Base-by-base conservation (phyloP, 2,797 vertebrate genomes). In the Lophotriccus pileatus region DNA sequence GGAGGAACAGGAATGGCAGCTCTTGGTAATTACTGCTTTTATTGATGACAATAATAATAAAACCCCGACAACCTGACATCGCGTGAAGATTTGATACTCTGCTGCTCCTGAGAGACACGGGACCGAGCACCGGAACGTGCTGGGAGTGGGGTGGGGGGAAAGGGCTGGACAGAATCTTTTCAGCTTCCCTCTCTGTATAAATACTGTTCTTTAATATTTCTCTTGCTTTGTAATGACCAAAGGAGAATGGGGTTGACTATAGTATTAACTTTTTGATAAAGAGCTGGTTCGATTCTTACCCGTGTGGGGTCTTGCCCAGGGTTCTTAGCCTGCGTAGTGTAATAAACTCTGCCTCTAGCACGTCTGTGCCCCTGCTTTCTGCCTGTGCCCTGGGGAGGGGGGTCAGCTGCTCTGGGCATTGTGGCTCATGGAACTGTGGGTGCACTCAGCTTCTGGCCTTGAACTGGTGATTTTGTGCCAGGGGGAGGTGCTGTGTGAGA, bases 281-380 rank as follows among this genome's bases (percentile, higher is more conserved):
- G 96, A 98, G 97, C 97, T 97, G 97, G 94, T 97, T 97, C 83
- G 1, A 96, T 93, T 97, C 97, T 97, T 97, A 97, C 97, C 92
- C 15, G 37, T 90, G 94, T 91, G 92, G 96, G 93, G 95, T 97
- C 92, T 95, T 94, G 97, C 98, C 97, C 97, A 98, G 98, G 98
- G 99, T 98, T 98, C 97, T 96, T 98, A 97, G 98, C 98, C 97
- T 98, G 97, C 92, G 62, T 98, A 98, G 98, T 98, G 95, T 98
- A 99, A 99, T 99, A 98, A 98, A 98, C 98, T 99, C 98, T 98
- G 98, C 98, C 98, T 98, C 97, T 98, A 98, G 98, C 98, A 98
- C 98, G 98, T 98, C 98, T 99, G 98, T 98, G 98, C 98, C 98
- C 93, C 88, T 98, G 98, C 98, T 98, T 97, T 97, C 87, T 98